A percentile compares a stretch with the other conserved stretches of the same genome.
Evolutionary conservation across 2,113 vertebrate species (phyloP).

Genomic region (Brachyhypopomus gauderio): DNA sequence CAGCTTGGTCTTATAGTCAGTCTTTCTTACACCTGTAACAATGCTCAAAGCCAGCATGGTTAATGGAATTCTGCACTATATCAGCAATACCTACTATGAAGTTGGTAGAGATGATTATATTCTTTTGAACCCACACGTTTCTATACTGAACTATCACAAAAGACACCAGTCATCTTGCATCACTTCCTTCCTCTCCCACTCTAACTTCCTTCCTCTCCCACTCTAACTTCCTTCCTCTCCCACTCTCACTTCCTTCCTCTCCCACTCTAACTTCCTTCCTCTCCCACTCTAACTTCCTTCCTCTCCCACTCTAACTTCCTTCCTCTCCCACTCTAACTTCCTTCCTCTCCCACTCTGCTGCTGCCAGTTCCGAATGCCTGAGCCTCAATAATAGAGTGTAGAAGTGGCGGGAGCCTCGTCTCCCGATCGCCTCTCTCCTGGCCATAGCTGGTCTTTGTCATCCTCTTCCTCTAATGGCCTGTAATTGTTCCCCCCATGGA

Average conservation of each 20-base stretch:
- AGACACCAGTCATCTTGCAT: conserved; percentile 2
- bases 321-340: not conserved
- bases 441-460: conserved; percentile 52
- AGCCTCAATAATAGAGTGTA: conserved; percentile 18
- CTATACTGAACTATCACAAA: not conserved
- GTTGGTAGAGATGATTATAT: not conserved
- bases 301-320: not conserved
- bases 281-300: not conserved
- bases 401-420: conserved; percentile 19
- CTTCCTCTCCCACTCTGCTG: not conserved
- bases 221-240: not conserved
- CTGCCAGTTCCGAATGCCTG: conserved; percentile 24
- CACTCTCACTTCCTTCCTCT: not conserved
- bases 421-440: conserved; percentile 24
- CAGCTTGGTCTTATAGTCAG: too few relatives aligned
- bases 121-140: not conserved
- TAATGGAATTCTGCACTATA: too few relatives aligned
- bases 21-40: too few relatives aligned
- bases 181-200: not conserved
- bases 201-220: too few relatives aligned
- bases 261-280: not conserved
- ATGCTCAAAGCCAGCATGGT: too few relatives aligned
- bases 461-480: conserved; percentile 58
- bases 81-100: not conserved
- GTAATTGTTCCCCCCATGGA: conserved; percentile 64